Evolutionary conservation across 2,888 invertebrate genomes (phyloP).

Genomic region (Microplitis deprimator): DNA sequence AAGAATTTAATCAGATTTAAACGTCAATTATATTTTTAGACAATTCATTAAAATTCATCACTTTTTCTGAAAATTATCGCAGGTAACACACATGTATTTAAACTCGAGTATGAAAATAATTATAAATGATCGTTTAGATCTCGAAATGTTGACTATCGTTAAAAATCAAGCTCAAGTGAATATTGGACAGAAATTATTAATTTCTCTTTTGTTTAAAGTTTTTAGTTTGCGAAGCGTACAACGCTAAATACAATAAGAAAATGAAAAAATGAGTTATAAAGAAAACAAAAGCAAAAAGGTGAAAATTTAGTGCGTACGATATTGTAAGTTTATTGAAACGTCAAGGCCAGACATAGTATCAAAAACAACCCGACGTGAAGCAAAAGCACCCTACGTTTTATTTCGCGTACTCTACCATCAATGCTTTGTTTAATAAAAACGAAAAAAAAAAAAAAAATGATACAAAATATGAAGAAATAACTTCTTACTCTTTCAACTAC

Average conservation of each 20-base stretch:
- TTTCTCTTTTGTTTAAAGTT: not conserved
- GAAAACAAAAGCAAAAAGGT: constrained; percentile 6
- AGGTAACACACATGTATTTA: too few relatives aligned
- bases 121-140: too few relatives aligned
- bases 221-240: not conserved
- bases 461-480: not conserved
- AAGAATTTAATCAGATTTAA: too few relatives aligned
- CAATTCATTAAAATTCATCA: too few relatives aligned
- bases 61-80: too few relatives aligned
- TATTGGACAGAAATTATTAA: too few relatives aligned
- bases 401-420: constrained; percentile 21
- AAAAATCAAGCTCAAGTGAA: too few relatives aligned
- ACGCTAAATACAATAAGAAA: not conserved
- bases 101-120: too few relatives aligned
- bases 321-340: constrained; percentile 66
- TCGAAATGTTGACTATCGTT: too few relatives aligned
- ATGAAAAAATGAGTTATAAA: constrained; percentile 2
- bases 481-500: not conserved
- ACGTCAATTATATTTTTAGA: too few relatives aligned
- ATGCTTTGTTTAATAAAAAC: not conserved
- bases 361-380: constrained; percentile 37
- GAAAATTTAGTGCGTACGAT: constrained; percentile 48
- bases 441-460: not conserved
- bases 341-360: constrained; percentile 60
- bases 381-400: constrained; percentile 22